Percentiles rank a stretch among this genome's conserved stretches.
Conservation (phyloP, 2,797 vertebrate genomes). For the Mormyrus proboscirostris region DNA sequence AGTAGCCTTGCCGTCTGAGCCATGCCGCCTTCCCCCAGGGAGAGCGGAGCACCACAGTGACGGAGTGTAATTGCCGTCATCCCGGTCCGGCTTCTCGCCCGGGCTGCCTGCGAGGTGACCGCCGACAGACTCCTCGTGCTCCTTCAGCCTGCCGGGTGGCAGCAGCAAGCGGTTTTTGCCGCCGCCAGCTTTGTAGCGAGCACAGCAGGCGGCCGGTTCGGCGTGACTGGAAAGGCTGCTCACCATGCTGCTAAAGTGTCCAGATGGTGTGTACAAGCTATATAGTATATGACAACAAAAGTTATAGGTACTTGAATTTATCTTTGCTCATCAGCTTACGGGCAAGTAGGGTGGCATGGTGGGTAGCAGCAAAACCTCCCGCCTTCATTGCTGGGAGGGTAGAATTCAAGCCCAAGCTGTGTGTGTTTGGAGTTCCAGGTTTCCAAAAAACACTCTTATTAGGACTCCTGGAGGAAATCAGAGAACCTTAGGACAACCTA, state of each 20-base stretch:
- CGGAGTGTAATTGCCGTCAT: not conserved
- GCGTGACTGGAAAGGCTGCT: not conserved
- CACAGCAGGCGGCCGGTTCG: not conserved
- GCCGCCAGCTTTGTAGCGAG: not conserved
- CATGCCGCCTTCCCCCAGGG: not conserved
- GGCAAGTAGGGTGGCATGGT: not conserved
- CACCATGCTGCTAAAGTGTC: not conserved
- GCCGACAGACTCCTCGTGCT: not conserved
- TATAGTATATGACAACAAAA: not conserved
- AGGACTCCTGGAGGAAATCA: not conserved
- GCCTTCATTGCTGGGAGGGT: not conserved
- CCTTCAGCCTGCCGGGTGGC: not conserved
- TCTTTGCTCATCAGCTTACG: not conserved
- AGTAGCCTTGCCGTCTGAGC: not conserved
- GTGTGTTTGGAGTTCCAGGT: not conserved
- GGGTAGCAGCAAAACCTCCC: not conserved
- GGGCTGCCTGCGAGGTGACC: not conserved
- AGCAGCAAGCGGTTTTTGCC: not conserved
- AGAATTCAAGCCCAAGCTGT: not conserved
- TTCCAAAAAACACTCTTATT: not conserved
- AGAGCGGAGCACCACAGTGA: not conserved
- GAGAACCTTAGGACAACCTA: not conserved
- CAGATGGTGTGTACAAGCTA: constrained; percentile 3
- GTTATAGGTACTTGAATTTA: not conserved
- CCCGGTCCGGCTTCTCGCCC: not conserved